Base-by-base conservation (phyloP, 2,888 invertebrate genomes). In the Dicroscelio sp. region DNA sequence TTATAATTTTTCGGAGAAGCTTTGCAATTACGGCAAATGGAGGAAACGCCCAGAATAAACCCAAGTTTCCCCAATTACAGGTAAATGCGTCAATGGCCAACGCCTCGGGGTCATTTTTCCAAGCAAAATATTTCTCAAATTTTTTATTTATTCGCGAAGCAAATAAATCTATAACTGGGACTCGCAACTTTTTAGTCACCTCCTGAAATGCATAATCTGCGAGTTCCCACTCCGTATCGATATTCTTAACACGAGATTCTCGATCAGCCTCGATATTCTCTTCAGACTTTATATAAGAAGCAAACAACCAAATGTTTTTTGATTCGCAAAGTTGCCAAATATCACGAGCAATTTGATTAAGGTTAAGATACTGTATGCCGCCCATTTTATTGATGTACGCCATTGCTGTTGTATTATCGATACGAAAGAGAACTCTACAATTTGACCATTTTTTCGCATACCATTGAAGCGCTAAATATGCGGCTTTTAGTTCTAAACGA, bases 41-140 rank as follows among this genome's bases (percentile, higher is more conserved):
- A 6, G 93, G 92, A 67, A 91, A 93, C 8, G 91, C 93, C 69
- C 92, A 93, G 71, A 92, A 93, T 58, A 27, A 73, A 2, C 17
- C 4, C 38, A 60, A 65, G 2, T 83, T 52, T 10, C 27, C 10
- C 83, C 86, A 90, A 25, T 71, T 43, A 23, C 80, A 14, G 20
- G 86, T 91, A 73, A 91, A 88, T 0, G 91, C 88, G 52, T 88
- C 88, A 55, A 88, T 79, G 8, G 30, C 67, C 14, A 48, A 17
- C 2, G 85, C 82, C 6, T 80, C 60, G 4, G 38, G 27, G 75
- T 90, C 88, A 23, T 60, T 78, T 8, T 58, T 48, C 85, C 88
- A 88, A 10, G 91, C 83, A 35, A 65, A 60, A 33, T 38, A 90
- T 31, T 8, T 48, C 33, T 76, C 27, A 33, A 75, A 86, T 60